Conservation (phyloP, 2,113 vertebrate genomes). For the Ciconia maguari region DNA sequence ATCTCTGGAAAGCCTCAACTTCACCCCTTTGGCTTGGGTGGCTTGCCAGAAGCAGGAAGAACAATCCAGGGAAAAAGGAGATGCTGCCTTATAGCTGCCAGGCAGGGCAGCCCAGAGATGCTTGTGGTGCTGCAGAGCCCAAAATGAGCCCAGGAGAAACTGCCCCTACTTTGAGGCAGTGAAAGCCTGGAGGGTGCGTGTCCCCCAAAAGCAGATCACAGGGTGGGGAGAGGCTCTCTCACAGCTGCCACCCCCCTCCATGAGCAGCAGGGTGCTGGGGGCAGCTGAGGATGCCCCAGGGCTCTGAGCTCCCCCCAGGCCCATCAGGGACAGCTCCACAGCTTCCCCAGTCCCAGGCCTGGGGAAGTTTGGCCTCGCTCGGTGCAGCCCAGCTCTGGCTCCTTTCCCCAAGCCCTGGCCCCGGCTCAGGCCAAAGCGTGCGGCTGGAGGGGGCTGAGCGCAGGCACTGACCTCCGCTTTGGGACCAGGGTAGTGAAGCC, state of each 20-base stretch:
- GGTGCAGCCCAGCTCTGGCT: fast-evolving
- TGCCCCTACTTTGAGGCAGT: not conserved
- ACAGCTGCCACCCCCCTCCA: not conserved
- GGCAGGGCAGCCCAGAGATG: not conserved
- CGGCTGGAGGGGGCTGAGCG: not conserved
- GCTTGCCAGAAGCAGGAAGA: not conserved
- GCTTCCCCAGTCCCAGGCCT: not conserved
- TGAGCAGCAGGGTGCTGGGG: too few species aligned
- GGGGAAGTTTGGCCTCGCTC: not conserved
- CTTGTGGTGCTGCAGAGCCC: not conserved
- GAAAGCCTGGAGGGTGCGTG: not conserved
- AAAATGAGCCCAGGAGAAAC: not conserved
- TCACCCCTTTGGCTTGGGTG: not conserved
- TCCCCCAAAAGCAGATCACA: too few species aligned
- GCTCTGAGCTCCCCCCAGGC: not conserved
- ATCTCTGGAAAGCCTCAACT: not conserved
- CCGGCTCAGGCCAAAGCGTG: fast-evolving
- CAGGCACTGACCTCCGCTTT: fast-evolving
- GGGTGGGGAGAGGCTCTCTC: not conserved
- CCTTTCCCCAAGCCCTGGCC: not conserved
- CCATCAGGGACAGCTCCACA: not conserved
- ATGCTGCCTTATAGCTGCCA: not conserved
- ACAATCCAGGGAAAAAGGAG: not conserved
- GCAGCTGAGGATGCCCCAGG: not conserved
- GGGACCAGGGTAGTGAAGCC: not conserved